These are phyloP conservation scores for Chamaetylas fuelleborni DNA, from an alignment of 2,113 vertebrate genomes.

Conservation along the genomic window DNA sequence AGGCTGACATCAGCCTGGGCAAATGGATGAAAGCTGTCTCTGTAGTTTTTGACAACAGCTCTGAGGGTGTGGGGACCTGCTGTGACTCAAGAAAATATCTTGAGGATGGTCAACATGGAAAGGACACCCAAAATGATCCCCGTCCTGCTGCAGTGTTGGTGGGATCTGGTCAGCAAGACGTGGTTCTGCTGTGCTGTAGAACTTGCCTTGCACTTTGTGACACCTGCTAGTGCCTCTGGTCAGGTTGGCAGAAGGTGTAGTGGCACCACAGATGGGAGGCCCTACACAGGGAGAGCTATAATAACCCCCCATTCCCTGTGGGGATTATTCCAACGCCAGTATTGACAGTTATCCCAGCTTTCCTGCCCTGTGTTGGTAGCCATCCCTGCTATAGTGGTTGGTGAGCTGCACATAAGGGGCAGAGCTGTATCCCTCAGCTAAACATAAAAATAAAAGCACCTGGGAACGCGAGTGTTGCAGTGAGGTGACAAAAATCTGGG, in stretches of 20 bases:
- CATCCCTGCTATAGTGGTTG: neutral
- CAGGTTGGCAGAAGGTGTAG: neutral
- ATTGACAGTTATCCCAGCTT: neutral
- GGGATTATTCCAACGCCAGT: neutral
- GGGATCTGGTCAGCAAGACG: neutral
- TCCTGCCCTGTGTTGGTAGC: fast-evolving
- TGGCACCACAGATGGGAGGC: neutral
- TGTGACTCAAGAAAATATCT: neutral
- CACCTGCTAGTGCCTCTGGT: neutral
- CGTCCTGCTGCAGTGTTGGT: neutral
- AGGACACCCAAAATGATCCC: neutral
- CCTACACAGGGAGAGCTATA: too few species aligned
- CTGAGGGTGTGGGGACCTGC: neutral
- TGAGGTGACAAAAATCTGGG: neutral
- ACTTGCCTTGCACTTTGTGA: neutral
- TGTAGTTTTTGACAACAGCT: neutral
- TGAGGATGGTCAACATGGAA: neutral
- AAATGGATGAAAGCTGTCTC: neutral
- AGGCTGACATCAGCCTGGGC: neutral
- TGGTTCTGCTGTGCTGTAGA: neutral
- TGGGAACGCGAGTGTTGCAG: neutral
- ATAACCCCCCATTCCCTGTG: too few species aligned
- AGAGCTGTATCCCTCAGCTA: neutral
- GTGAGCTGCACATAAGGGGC: neutral
- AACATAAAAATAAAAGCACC: fast-evolving